These are phyloP conservation scores for Nowickia ferox DNA, from an alignment of 2,888 invertebrate species.

Conservation along the genomic window DNA sequence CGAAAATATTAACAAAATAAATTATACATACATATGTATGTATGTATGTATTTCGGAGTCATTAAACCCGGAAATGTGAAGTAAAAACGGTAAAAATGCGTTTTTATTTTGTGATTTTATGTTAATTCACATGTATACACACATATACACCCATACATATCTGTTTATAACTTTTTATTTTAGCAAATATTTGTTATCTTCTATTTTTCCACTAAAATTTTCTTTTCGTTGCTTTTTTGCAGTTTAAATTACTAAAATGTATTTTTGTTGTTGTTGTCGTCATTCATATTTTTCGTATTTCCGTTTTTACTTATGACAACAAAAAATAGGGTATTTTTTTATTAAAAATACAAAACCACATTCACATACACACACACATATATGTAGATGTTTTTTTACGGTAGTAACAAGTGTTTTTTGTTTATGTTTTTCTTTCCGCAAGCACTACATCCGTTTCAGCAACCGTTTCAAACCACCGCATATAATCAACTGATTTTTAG, in stretches of 20 bases:
- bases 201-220: constrained; percentile 49
- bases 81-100: constrained; percentile 70
- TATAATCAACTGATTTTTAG: constrained; percentile 64
- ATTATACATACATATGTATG: background rate
- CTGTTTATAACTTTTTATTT: constrained; percentile 57
- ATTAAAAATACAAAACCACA: constrained; percentile 29
- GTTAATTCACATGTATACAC: constrained; percentile 21
- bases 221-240: constrained; percentile 57
- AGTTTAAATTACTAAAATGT: constrained; percentile 55
- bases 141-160: background rate
- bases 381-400: constrained; percentile 33
- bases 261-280: constrained; percentile 58
- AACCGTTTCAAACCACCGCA: constrained; percentile 60
- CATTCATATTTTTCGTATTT: constrained; percentile 67
- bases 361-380: constrained; percentile 11
- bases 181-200: constrained; percentile 53
- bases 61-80: constrained; percentile 79
- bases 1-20: constrained; percentile 20
- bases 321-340: constrained; percentile 59
- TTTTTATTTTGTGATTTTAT: constrained; percentile 52
- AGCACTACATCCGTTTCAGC: background rate
- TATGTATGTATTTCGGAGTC: constrained; percentile 73
- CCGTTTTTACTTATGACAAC: constrained; percentile 68
- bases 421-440: constrained; percentile 44
- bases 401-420: constrained; percentile 70